Evolutionary conservation across 2,797 vertebrate species (phyloP).

Genomic region (Spinus olivaceus): DNA sequence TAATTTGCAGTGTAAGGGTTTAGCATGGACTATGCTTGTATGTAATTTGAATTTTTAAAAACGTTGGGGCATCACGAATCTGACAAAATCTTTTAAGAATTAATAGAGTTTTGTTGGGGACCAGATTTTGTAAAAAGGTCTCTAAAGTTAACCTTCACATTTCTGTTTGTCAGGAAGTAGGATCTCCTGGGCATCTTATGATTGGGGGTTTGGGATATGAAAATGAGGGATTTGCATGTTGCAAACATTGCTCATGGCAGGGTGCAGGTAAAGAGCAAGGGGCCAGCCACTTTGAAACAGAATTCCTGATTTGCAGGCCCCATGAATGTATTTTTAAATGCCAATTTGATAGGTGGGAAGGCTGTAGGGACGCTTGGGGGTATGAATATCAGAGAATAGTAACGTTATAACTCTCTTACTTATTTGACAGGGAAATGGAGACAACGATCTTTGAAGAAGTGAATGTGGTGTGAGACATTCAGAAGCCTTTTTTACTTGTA

Average conservation of each 20-base stretch:
- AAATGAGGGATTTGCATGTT: neutral
- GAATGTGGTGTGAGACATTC: neutral
- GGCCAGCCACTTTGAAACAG: neutral
- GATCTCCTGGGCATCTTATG: neutral
- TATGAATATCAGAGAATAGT: neutral
- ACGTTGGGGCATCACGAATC: neutral
- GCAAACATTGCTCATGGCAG: neutral
- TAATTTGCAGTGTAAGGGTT: constrained; percentile 19
- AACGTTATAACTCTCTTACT: neutral
- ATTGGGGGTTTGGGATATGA: neutral
- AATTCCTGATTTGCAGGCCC: neutral
- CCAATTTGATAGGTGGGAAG: neutral
- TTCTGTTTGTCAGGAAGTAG: neutral
- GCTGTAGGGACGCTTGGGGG: neutral
- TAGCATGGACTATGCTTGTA: neutral
- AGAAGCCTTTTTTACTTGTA: neutral
- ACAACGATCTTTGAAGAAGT: neutral
- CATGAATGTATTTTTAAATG: neutral
- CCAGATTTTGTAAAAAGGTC: neutral
- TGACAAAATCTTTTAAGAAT: neutral
- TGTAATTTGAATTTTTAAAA: neutral
- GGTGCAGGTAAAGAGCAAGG: constrained; percentile 10
- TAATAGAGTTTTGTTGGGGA: neutral
- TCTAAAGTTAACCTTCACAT: neutral
- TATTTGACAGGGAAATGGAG: neutral